A percentile compares a stretch with the other conserved stretches of the same genome.
phyloP scores from a whole-genome alignment of 2,113 vertebrate species.

The Pampusana beccarii region DNA sequence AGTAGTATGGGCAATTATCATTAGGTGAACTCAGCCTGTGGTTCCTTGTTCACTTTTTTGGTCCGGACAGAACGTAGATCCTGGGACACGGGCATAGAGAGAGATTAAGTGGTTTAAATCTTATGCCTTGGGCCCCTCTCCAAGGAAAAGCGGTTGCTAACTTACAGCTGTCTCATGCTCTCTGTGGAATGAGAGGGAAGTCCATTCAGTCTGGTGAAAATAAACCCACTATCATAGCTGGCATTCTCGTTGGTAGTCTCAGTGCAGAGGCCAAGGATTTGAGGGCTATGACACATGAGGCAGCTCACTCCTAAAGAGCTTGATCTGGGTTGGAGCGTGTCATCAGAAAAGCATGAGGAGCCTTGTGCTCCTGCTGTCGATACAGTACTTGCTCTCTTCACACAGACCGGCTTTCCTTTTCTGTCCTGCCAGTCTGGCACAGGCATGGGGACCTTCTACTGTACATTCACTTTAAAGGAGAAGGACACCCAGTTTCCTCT shows the following conservation, averaged over 20 bases:
- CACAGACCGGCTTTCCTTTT: conserved; percentile 16
- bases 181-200: conserved; percentile 69
- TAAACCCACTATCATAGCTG: conserved; percentile 67
- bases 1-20: neutral
- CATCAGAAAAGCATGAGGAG: conserved; percentile 70
- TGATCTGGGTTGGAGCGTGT: conserved; percentile 52
- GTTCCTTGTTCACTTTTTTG: conserved; percentile 20
- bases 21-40: neutral
- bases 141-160: conserved; percentile 66
- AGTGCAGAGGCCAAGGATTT: conserved; percentile 66
- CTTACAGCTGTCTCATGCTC: conserved; percentile 71
- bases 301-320: conserved; percentile 67
- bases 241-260: conserved; percentile 67
- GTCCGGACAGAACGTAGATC: neutral
- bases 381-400: conserved; percentile 60
- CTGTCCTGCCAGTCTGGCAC: conserved; percentile 57
- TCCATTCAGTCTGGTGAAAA: conserved; percentile 72
- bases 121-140: conserved; percentile 60
- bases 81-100: neutral
- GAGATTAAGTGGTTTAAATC: conserved; percentile 61
- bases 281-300: conserved; percentile 63
- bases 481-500: neutral
- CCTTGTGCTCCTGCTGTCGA: conserved; percentile 46
- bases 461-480: conserved; percentile 49
- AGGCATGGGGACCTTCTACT: conserved; percentile 13